These are phyloP conservation scores for Amphiura filiformis DNA, from an alignment of 35 echinoderm and acorn worm genomes.

Conservation along the genomic window DNA sequence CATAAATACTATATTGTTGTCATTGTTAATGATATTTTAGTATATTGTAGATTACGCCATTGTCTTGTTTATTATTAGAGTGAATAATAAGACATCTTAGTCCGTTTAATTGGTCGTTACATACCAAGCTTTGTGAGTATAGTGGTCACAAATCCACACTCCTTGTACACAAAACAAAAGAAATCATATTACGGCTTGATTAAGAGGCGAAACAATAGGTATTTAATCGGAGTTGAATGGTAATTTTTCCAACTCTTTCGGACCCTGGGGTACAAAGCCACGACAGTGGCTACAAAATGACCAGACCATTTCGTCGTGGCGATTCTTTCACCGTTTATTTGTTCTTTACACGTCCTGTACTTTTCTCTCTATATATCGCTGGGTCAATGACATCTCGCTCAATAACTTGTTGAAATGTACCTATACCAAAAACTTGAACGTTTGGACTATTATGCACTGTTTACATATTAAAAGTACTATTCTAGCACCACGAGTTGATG, in stretches of 20 bases:
- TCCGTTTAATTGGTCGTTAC: not conserved
- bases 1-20: not conserved
- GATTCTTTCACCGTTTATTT: not conserved
- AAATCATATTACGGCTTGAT: not conserved
- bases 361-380: not conserved
- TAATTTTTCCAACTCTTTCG: not conserved
- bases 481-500: no score
- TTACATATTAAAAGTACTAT: no score
- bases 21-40: not conserved
- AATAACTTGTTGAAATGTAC: no score
- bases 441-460: no score
- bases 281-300: not conserved
- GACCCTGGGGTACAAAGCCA: not conserved
- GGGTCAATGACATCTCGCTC: not conserved
- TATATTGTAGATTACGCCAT: not conserved
- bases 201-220: constrained; percentile 1
- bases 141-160: not conserved
- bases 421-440: no score
- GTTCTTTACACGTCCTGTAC: not conserved
- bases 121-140: not conserved
- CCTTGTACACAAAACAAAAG: not conserved
- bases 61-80: constrained; percentile 5
- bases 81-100: not conserved
- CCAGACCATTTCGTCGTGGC: no score
- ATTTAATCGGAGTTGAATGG: not conserved